These are phyloP conservation scores for Lysandra coridon DNA, from an alignment of 2,888 invertebrate genomes.

Conservation along the genomic window DNA sequence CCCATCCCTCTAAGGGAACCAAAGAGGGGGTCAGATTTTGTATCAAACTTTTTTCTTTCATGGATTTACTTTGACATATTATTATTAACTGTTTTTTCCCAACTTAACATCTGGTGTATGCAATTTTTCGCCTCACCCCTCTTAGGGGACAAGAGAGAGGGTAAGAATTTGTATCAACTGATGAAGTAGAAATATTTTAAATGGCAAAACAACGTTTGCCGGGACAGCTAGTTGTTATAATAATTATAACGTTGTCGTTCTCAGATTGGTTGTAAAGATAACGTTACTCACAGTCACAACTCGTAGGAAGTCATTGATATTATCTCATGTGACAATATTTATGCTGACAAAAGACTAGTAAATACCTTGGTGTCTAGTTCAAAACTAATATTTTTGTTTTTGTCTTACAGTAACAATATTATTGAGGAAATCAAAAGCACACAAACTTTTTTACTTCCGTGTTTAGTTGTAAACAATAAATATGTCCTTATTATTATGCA, in stretches of 20 bases:
- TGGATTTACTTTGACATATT: too few relatives aligned
- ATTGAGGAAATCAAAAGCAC: neutral
- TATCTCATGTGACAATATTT: neutral
- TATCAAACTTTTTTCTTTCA: too few relatives aligned
- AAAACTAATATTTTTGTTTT: constrained; percentile 11
- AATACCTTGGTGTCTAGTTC: neutral
- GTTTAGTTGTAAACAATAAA: neutral
- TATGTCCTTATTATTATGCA: too few relatives aligned
- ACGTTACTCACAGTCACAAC: neutral
- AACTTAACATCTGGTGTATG: too few relatives aligned
- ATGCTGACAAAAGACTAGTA: neutral
- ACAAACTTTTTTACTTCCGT: neutral
- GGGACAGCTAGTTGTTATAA: neutral
- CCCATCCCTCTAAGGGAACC: too few relatives aligned
- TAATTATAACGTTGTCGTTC: neutral
- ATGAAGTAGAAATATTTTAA: too few relatives aligned
- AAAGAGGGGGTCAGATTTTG: too few relatives aligned
- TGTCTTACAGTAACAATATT: neutral
- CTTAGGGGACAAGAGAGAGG: too few relatives aligned
- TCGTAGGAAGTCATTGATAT: neutral
- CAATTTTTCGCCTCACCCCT: too few relatives aligned
- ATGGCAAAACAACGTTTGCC: too few relatives aligned
- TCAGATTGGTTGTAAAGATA: neutral
- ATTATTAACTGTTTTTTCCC: too few relatives aligned
- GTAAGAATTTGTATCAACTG: too few relatives aligned